Conservation (phyloP, 2,113 vertebrate species). For the Gila orcuttii region DNA sequence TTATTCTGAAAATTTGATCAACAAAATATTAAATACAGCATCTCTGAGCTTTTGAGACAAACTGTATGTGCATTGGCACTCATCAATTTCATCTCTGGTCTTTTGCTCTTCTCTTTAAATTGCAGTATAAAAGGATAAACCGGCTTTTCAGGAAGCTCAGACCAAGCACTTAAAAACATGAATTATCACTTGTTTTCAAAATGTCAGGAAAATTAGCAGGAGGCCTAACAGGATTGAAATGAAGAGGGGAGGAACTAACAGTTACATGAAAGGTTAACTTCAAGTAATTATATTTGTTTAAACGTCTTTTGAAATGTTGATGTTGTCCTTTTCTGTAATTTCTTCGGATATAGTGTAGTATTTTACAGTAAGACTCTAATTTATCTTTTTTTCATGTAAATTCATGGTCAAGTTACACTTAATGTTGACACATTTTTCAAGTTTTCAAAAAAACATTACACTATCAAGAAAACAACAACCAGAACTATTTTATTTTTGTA, state of each 20-base stretch:
- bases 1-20: conserved; percentile 19
- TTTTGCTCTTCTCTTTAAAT: neutral
- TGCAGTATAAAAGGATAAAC: neutral
- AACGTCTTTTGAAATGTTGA: neutral
- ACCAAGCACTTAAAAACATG: neutral
- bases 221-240: neutral
- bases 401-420: no score
- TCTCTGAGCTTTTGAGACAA: neutral
- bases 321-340: neutral
- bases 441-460: no score
- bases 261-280: neutral
- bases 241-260: neutral
- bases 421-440: no score
- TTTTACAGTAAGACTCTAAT: neutral
- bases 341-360: neutral
- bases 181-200: neutral
- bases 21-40: conserved; percentile 6
- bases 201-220: neutral
- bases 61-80: neutral
- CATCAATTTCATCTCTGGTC: neutral
- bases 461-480: no score
- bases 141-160: neutral
- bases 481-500: no score
- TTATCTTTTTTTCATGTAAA: no score
- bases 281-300: neutral